A percentile compares a stretch with the other conserved stretches of the same genome.
These are phyloP conservation scores for Sceloporus undulatus DNA, from an alignment of 2,113 vertebrate genomes.

Conservation along the genomic window DNA sequence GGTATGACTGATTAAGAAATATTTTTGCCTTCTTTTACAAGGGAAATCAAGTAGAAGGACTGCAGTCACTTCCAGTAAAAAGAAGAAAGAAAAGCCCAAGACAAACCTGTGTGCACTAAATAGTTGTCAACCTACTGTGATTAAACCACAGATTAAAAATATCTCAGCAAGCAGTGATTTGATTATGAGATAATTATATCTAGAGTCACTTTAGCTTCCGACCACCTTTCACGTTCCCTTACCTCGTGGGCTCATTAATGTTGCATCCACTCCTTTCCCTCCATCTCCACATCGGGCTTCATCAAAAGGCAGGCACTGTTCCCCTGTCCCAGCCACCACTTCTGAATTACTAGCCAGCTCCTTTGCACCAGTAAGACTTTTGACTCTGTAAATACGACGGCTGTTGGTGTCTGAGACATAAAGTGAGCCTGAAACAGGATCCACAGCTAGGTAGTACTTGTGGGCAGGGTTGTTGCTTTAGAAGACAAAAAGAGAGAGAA, in stretches of 20 bases:
- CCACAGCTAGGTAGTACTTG: slow-evolving; percentile 98
- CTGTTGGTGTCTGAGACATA: slow-evolving; percentile 98
- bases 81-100: slow-evolving; percentile 46
- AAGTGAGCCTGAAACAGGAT: slow-evolving; percentile 93
- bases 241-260: slow-evolving; percentile 98
- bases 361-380: slow-evolving; percentile 87
- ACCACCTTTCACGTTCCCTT: slow-evolving; percentile 60
- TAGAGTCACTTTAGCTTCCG: slow-evolving; percentile 35
- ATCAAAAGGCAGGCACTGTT: slow-evolving; percentile 97
- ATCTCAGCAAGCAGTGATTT: slow-evolving; percentile 55
- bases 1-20: slow-evolving; percentile 43
- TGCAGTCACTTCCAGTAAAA: slow-evolving; percentile 70
- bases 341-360: slow-evolving; percentile 92
- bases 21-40: slow-evolving; percentile 60
- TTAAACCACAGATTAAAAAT: slow-evolving; percentile 70
- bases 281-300: slow-evolving; percentile 96
- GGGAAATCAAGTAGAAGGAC: slow-evolving; percentile 27
- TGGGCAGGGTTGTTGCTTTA: slow-evolving; percentile 97
- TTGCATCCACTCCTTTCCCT: slow-evolving; percentile 96
- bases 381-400: slow-evolving; percentile 90
- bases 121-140: slow-evolving; percentile 66
- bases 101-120: slow-evolving; percentile 10
- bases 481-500: slow-evolving; percentile 66
- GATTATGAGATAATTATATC: slow-evolving; percentile 66
- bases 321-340: slow-evolving; percentile 95